phyloP scores from a whole-genome alignment of 2,113 vertebrate genomes.

The Tachuris rubrigastra region DNA sequence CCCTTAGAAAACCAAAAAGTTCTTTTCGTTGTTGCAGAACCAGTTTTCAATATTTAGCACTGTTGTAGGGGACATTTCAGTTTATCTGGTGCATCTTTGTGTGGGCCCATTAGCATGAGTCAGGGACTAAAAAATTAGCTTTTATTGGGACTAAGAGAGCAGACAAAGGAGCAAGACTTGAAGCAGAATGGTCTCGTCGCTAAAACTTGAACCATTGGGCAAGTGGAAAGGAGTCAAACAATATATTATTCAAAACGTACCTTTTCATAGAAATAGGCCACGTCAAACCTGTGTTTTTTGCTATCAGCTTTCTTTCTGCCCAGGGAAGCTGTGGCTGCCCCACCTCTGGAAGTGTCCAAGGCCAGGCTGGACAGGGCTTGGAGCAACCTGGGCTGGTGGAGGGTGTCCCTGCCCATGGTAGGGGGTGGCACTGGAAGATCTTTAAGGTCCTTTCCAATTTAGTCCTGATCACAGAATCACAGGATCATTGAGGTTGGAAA shows the following conservation, averaged over 20 bases:
- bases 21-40: neutral
- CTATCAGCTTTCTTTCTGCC: neutral
- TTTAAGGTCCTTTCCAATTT: neutral
- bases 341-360: neutral
- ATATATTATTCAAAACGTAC: neutral
- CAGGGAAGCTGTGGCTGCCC: neutral
- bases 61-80: accelerated
- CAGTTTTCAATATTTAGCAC: neutral
- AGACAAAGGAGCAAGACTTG: neutral
- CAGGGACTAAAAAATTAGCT: neutral
- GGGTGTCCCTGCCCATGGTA: neutral
- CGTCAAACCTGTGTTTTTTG: neutral
- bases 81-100: neutral
- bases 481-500: neutral
- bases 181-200: neutral
- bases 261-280: neutral
- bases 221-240: neutral
- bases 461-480: neutral
- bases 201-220: neutral
- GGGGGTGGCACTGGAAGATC: no score
- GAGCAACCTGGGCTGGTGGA: neutral
- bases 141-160: neutral
- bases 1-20: neutral
- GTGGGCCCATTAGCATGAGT: neutral
- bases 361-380: neutral